Evolutionary conservation across 2,113 vertebrate species (phyloP).

Genomic region (Gila orcuttii): DNA sequence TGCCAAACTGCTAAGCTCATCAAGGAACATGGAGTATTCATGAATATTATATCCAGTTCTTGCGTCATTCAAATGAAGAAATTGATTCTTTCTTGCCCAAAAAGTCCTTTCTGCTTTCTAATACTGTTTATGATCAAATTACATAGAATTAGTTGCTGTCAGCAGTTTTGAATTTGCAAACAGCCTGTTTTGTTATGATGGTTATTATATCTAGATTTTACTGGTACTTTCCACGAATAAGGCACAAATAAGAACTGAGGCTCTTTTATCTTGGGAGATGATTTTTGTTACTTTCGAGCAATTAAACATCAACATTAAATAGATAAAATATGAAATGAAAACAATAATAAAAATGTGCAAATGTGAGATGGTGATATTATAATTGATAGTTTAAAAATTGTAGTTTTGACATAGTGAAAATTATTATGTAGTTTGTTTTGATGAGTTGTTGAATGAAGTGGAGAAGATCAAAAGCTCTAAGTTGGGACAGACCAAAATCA

Average conservation of each 20-base stretch:
- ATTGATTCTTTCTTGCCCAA: neutral
- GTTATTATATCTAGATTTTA: neutral
- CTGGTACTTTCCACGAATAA: neutral
- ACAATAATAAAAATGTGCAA: neutral
- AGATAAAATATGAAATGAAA: neutral
- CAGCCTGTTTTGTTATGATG: neutral
- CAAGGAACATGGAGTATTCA: neutral
- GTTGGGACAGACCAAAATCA: neutral
- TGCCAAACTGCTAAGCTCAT: neutral
- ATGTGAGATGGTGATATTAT: no score
- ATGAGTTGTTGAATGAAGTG: neutral
- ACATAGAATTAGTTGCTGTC: constrained; percentile 8
- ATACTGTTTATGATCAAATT: constrained; percentile 4
- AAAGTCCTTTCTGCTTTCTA: neutral
- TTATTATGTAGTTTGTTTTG: neutral
- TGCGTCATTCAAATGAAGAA: constrained; percentile 2
- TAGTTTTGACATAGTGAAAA: neutral
- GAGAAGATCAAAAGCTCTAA: neutral
- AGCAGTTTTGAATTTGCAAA: neutral
- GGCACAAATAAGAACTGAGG: neutral
- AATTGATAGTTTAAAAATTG: no score
- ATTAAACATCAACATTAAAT: neutral
- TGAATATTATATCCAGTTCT: neutral
- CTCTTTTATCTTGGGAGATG: neutral
- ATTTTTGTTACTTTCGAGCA: neutral